These are phyloP conservation scores for Tautogolabrus adspersus DNA, from an alignment of 2,113 vertebrate genomes.

Conservation along the genomic window DNA sequence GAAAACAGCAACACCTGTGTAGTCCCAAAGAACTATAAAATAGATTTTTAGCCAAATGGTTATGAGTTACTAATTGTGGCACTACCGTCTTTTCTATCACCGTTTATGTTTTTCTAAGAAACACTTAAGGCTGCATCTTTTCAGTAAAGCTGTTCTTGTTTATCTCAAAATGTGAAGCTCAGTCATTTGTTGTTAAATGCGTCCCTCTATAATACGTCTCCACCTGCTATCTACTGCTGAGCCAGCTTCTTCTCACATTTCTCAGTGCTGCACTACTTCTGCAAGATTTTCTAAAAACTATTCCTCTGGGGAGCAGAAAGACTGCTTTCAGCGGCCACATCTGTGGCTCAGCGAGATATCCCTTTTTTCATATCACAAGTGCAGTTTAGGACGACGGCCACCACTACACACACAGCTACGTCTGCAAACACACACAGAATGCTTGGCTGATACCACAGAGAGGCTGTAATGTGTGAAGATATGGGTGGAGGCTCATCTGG, in stretches of 20 bases:
- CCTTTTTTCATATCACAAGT: conserved; percentile 36
- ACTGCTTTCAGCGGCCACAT: conserved; percentile 52
- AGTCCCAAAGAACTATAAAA: background rate
- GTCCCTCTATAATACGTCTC: background rate
- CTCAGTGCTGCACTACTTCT: conserved; percentile 21
- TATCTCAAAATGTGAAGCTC: background rate
- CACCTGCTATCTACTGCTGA: conserved; percentile 42
- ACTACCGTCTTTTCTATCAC: background rate
- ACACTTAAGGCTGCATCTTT: conserved; percentile 9
- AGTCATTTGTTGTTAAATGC: conserved; percentile 27
- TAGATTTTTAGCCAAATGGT: background rate
- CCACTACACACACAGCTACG: conserved; percentile 45
- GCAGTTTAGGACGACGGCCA: conserved; percentile 48
- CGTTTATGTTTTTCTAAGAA: conserved; percentile 16
- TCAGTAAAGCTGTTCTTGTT: conserved; percentile 1
- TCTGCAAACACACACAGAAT: conserved; percentile 13
- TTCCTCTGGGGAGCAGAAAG: conserved; percentile 48
- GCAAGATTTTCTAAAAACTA: conserved; percentile 41
- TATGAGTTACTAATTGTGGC: background rate
- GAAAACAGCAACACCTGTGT: background rate
- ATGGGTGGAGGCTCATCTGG: conserved; percentile 48
- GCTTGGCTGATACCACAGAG: conserved; percentile 40
- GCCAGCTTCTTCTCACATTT: conserved; percentile 40
- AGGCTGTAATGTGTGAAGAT: conserved; percentile 52
- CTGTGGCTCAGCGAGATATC: conserved; percentile 48